Base-by-base conservation (phyloP, 2,113 vertebrate species). In the Actenoides hombroni region DNA sequence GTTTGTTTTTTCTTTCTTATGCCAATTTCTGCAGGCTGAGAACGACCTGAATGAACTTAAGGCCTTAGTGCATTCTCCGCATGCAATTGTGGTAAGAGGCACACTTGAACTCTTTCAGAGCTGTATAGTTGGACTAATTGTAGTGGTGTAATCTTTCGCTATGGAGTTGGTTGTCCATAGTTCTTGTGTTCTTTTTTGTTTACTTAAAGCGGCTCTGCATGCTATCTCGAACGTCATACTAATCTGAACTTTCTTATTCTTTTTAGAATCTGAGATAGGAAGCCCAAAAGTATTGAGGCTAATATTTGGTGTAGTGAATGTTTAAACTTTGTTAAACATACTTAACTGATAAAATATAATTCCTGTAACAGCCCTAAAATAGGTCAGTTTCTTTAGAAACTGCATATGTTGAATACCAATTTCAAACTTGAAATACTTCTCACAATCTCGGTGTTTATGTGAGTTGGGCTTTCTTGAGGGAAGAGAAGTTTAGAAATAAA, bases 21-120 rank as follows among this genome's bases (percentile, higher is more conserved):
- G 82, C 96, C 87, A 9, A 94, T 97, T 97, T 96, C 92, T 98
- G 91, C 97, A 99, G 99, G 99, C 99, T 97, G 99, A 99, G 98
- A 99, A 99, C 97, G 99, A 99, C 97, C 98, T 99, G 97, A 99
- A 99, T 97, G 99, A 99, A 97, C 98, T 99, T 97, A 99, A 99
- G 98, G 98, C 99, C 92, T 98, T 99, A 98, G 99, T 99, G 98
- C 99, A 99, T 98, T 99, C 99, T 98, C 99, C 99, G 94, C 98
- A 99, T 97, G 99, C 99, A 97, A 98, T 99, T 97, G 98, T 99
- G 99, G 99, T 99, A 98, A 99, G 99, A 98, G 96, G 95, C 97
- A 95, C 96, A 70, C 95, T 97, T 98, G 98, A 98, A 98, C 97
- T 98, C 95, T 98, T 98, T 98, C 94, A 97, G 96, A 98, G 61